Evolutionary conservation across 2,888 invertebrate genomes (phyloP), one percentile per base, ranked within the genome.

Genomic region (Hemistola chrysoprasaria): DNA sequence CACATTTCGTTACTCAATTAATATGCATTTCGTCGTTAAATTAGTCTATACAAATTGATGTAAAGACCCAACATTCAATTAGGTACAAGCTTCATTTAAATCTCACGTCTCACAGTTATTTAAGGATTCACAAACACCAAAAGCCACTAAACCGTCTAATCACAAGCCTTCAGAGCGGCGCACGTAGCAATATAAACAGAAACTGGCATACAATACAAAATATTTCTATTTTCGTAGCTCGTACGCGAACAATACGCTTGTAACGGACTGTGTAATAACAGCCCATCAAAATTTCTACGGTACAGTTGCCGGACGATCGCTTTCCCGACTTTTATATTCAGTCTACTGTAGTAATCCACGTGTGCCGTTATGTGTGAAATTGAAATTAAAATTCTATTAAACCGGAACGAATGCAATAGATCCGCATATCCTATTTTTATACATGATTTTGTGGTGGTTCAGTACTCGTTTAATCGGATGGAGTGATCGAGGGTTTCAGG

Each of bases 341-440:
- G 62, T 72, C 62, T 62, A 62, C 64, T 68, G 61, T 63, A 66
- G 77, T 83, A 79, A 84, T 83, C 80, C 78, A 57, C 65, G 67
- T 55, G 65, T 62, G 67, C 72, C 52, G 67, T 68, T 71, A 66
- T 76, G 77, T 84, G 83, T 83, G 79, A 85, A 83, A 84, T 81
- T 83, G 81, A 79, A 82, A 85, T 84, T 85, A 85, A 84, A 85
- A 82, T 78, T 80, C 76, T 81, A 82, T 81, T 78, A 78, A 76
- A 77, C 62, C 62, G 69, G 65, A 73, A 72, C 71, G 67, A 73
- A 71, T 71, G 70, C 48, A 69, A 75, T 71, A 71, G 69, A 70
- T 62, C 52, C 56, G 51, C 45, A 54, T 57, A 50, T 64, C 36
- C 52, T 59, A 62, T 63, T 64, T 71, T 64, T 59, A 54, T 60